Percentiles rank a stretch among this genome's conserved stretches.
These are phyloP conservation scores for Epiblema foenella DNA, from an alignment of 2,888 invertebrate genomes.

Conservation along the genomic window DNA sequence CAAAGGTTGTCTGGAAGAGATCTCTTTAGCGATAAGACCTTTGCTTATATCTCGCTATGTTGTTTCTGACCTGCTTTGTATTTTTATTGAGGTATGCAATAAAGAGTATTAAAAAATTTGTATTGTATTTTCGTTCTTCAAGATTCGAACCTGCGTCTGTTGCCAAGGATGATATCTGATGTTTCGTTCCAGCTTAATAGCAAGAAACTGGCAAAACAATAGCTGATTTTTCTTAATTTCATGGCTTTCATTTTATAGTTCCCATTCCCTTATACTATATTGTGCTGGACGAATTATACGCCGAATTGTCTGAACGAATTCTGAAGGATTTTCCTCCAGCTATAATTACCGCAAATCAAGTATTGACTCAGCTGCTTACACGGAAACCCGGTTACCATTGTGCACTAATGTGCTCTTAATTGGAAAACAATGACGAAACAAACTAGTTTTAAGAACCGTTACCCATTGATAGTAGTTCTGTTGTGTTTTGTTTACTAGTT, in stretches of 20 bases:
- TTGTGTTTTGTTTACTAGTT: slow-evolving; percentile 12
- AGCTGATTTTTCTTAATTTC: not conserved
- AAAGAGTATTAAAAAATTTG: too few species aligned
- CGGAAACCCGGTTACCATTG: slow-evolving; percentile 25
- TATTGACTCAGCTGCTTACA: slow-evolving; percentile 39
- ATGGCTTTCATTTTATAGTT: not conserved
- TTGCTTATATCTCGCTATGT: too few species aligned
- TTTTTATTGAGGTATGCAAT: too few species aligned
- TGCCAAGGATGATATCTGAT: not conserved
- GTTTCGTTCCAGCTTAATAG: not conserved
- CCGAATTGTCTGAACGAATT: not conserved
- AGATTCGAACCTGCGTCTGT: not conserved
- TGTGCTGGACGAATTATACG: not conserved
- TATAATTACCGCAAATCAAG: slow-evolving; percentile 14
- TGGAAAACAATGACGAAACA: slow-evolving; percentile 33
- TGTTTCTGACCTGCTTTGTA: too few species aligned
- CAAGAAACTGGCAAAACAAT: not conserved
- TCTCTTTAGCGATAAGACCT: too few species aligned
- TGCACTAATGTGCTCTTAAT: slow-evolving; percentile 22
- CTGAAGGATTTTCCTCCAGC: slow-evolving; percentile 19
- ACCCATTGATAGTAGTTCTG: not conserved
- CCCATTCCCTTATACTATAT: not conserved
- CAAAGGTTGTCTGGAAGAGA: too few species aligned
- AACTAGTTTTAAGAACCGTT: slow-evolving; percentile 8
- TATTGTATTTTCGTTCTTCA: too few species aligned